Conservation (phyloP, 2,888 invertebrate genomes). For the Incurvaria masculella region DNA sequence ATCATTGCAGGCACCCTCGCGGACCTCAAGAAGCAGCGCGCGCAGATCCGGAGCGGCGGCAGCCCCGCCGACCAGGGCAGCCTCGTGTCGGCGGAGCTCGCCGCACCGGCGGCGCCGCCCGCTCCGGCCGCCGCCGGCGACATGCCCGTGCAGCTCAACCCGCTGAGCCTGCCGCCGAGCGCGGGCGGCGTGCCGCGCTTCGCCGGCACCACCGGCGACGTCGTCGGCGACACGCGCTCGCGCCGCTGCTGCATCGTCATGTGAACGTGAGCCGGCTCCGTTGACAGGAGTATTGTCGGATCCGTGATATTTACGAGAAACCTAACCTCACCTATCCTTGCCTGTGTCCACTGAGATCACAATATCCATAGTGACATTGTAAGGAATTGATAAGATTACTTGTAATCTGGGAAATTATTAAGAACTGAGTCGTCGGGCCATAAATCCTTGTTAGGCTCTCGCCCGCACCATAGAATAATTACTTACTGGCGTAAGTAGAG, state of each 20-base stretch:
- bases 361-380: too few relatives aligned
- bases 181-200: conserved; percentile 56
- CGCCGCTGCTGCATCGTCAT: conserved; percentile 73
- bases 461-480: too few relatives aligned
- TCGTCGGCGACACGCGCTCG: conserved; percentile 68
- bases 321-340: too few relatives aligned
- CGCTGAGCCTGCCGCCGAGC: conserved; percentile 40
- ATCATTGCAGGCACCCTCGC: conserved; percentile 70
- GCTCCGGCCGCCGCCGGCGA: conserved; percentile 26
- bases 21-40: conserved; percentile 90
- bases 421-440: too few relatives aligned
- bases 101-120: conserved; percentile 37
- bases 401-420: too few relatives aligned
- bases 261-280: conserved; percentile 42
- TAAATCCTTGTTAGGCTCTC: too few relatives aligned
- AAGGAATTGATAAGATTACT: too few relatives aligned
- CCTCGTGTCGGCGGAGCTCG: conserved; percentile 42
- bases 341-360: too few relatives aligned
- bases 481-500: too few relatives aligned
- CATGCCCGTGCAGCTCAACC: conserved; percentile 44
- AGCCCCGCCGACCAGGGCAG: conserved; percentile 49
- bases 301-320: too few relatives aligned
- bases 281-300: too few relatives aligned
- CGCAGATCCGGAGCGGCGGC: conserved; percentile 71
- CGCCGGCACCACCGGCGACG: conserved; percentile 75